These are phyloP conservation scores for Endotricha flammealis DNA, from an alignment of 2,888 invertebrate genomes.

Conservation along the genomic window DNA sequence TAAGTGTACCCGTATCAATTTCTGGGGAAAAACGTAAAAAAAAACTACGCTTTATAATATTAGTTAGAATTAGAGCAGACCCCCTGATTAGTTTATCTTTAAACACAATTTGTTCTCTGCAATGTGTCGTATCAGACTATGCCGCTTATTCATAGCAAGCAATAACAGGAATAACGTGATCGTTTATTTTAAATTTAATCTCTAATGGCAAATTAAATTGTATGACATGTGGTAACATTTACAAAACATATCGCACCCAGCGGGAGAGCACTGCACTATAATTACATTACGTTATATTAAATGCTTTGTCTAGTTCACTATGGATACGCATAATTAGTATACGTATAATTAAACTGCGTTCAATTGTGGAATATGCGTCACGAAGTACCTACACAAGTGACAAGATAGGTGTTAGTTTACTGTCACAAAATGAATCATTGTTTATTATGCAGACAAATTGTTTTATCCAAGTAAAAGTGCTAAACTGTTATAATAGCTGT, in stretches of 20 bases:
- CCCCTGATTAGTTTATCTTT: no score
- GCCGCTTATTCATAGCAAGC: no score
- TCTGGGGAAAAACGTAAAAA: no score
- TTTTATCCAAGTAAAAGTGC: neutral
- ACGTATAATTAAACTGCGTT: slow-evolving; percentile 17
- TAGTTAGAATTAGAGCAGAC: no score
- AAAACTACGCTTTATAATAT: no score
- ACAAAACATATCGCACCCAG: slow-evolving; percentile 40
- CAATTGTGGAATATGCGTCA: slow-evolving; percentile 41
- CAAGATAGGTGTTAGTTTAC: slow-evolving; percentile 34
- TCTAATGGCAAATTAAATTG: neutral
- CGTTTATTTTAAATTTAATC: neutral
- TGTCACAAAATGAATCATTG: slow-evolving; percentile 49
- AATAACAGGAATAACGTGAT: no score
- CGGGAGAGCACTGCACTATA: slow-evolving; percentile 52
- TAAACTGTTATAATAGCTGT: neutral
- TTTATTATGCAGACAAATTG: slow-evolving; percentile 38
- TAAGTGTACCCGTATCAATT: no score
- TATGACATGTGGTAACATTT: slow-evolving; percentile 17
- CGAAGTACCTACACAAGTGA: slow-evolving; percentile 38
- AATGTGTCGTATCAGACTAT: no score
- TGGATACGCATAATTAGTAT: neutral
- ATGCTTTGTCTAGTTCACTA: slow-evolving; percentile 24
- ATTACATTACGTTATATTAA: slow-evolving; percentile 25
- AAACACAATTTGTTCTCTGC: no score